Percentiles rank a stretch among this genome's conserved stretches.
These are phyloP conservation scores for Cryptoprocta ferox DNA, from an alignment of 2,797 vertebrate species.

Conservation along the genomic window DNA sequence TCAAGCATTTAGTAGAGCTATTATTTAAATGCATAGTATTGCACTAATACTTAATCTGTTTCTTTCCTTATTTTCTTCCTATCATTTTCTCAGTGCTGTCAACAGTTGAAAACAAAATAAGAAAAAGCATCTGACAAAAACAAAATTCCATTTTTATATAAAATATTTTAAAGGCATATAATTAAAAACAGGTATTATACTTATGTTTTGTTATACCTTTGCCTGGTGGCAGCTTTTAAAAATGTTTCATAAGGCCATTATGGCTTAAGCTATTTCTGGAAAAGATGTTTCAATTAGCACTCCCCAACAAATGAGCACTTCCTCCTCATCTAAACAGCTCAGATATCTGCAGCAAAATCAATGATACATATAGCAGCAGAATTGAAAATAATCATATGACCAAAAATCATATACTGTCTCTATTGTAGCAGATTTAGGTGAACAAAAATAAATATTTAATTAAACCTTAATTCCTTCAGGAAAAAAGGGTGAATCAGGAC, in stretches of 20 bases:
- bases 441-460: background rate
- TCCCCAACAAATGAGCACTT: background rate
- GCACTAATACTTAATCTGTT: background rate
- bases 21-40: background rate
- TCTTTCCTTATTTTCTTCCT: background rate
- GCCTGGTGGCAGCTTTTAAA: background rate
- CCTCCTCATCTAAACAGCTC: background rate
- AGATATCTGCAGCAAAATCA: background rate
- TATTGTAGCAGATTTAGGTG: background rate
- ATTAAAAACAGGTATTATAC: background rate
- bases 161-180: background rate
- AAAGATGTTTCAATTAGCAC: background rate
- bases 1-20: background rate
- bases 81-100: background rate
- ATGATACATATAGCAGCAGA: background rate
- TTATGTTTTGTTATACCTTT: background rate
- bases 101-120: background rate
- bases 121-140: background rate
- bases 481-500: background rate
- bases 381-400: background rate
- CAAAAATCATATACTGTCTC: background rate
- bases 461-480: background rate
- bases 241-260: background rate
- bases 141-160: constrained; percentile 34
- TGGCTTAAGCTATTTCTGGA: background rate